Base-by-base conservation (phyloP, 2,888 invertebrate genomes). In the Creontiades dilutus region DNA sequence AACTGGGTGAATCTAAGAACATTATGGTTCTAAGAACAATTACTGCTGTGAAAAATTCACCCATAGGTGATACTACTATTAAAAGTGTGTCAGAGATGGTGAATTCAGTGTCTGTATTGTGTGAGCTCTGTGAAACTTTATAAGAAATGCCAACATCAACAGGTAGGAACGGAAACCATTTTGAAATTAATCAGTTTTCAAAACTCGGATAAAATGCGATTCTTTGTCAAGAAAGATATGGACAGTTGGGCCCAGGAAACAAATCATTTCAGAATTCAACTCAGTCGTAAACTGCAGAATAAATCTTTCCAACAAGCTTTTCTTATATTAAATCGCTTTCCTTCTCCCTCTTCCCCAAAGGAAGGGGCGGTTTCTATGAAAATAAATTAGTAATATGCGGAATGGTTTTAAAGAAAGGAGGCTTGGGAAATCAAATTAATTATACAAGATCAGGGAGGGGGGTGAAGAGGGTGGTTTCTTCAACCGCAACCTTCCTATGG, bases 381-480 rank as follows among this genome's bases (percentile, higher is more conserved):
- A 57, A 84, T 84, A 57, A 84, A 84, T 84, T 52, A 57, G 57
- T 57, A 84, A 84, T 84, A 84, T 27, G 57, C 23, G 57, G 57
- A 27, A 19, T 57, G 84, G 57, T 27, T 84, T 28, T 23, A 37
- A 84, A 84, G 84, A 84, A 84, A 57, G 28, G 55, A 37, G 84
- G 55, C 55, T 52, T 23, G 84, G 57, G 57, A 57, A 84, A 84
- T 84, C 84, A 84, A 84, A 84, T 84, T 84, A 84, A 84, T 84
- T 84, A 84, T 84, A 84, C 52, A 81, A 84, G 52, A 52, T 23
- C 19, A 28, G 84, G 48, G 19, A 48, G 28, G 46, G 27, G 28
- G 19, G 61, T 61, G 16, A 19, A 61, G 61, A 37, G 61, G n/a
- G 61, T 0, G 61, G 61, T 9, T 61, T 19, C 81, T 37, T 23